Conservation (phyloP, 2,113 vertebrate species). For the Daboia siamensis region DNA sequence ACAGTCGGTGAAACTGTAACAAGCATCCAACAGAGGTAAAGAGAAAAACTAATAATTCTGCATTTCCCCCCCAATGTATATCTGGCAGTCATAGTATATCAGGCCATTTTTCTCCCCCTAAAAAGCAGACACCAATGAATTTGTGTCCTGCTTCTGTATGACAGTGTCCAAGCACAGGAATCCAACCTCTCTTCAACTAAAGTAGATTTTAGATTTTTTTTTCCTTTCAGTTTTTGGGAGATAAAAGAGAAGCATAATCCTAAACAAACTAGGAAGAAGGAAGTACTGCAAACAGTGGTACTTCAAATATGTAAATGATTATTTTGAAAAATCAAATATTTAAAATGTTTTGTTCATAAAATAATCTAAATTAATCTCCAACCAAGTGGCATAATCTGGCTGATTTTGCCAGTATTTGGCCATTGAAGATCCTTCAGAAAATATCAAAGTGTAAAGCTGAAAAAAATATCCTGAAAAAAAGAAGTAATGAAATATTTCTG, state of each 20-base stretch:
- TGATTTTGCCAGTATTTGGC: background rate
- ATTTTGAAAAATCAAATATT: background rate
- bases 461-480: background rate
- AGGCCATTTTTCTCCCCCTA: too few species aligned
- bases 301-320: background rate
- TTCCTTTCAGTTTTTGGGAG: background rate
- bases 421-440: background rate
- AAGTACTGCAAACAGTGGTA: background rate
- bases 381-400: background rate
- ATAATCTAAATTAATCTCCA: background rate
- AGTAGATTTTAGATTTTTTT: background rate
- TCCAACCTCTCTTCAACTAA: background rate
- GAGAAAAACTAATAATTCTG: background rate
- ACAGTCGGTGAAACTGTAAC: background rate
- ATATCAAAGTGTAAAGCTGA: background rate
- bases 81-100: background rate
- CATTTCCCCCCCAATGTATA: background rate
- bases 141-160: background rate
- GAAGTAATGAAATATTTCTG: background rate
- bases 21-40: background rate
- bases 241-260: background rate
- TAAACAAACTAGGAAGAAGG: background rate
- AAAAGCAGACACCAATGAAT: background rate
- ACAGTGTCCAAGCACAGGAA: background rate
- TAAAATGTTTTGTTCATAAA: background rate